Evolutionary conservation across 2,888 invertebrate species (phyloP).

Genomic region (Volucella inanis): DNA sequence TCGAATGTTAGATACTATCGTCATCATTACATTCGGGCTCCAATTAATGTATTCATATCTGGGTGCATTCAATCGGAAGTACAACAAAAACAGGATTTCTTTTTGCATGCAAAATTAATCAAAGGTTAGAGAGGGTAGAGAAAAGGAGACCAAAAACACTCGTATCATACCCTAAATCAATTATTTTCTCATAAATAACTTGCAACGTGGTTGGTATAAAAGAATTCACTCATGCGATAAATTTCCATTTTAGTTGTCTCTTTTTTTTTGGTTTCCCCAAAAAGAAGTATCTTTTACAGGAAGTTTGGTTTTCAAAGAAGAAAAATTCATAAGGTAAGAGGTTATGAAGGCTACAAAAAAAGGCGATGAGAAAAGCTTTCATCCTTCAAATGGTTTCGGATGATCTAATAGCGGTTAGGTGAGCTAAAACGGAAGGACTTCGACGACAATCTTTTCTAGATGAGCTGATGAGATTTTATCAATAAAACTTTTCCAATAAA

Average conservation of each 20-base stretch:
- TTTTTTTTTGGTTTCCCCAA: constrained; percentile 18
- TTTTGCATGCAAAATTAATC: constrained; percentile 49
- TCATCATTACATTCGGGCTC: constrained; percentile 16
- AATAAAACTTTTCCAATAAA: constrained; percentile 69
- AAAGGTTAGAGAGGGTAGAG: constrained; percentile 11
- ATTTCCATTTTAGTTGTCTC: constrained; percentile 63
- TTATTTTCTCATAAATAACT: constrained; percentile 58
- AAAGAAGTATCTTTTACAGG: constrained; percentile 15
- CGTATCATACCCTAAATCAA: constrained; percentile 43
- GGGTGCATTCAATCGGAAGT: constrained; percentile 54
- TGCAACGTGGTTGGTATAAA: constrained; percentile 36
- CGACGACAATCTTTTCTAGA: constrained; percentile 8
- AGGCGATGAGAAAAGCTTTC: constrained; percentile 65
- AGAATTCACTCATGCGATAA: constrained; percentile 53
- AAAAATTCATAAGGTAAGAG: constrained; percentile 22
- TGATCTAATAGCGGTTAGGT: constrained; percentile 40
- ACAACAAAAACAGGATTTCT: constrained; percentile 27
- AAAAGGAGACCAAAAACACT: neutral
- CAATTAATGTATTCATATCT: constrained; percentile 54
- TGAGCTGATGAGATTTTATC: constrained; percentile 57
- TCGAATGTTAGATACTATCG: neutral
- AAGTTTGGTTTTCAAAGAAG: neutral
- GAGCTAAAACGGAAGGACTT: neutral
- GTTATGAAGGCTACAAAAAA: constrained; percentile 35
- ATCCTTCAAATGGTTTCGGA: constrained; percentile 45